Percentiles rank a stretch among this genome's conserved stretches.
Conservation (phyloP, 2,113 vertebrate genomes). For the Gopherus flavomarginatus region DNA sequence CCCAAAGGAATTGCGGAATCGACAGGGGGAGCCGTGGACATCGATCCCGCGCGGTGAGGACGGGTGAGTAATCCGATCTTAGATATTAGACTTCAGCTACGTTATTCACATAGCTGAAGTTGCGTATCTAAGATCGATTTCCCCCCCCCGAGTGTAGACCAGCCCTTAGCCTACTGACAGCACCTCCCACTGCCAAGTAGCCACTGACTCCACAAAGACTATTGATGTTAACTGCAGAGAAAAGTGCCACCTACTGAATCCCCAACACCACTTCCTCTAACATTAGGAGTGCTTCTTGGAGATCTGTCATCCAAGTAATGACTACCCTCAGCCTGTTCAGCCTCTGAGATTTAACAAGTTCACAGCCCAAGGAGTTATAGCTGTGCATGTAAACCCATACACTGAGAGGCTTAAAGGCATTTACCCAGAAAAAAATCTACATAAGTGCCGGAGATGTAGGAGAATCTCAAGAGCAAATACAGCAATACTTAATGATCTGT, state of each 20-base stretch:
- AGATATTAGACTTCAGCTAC: no score
- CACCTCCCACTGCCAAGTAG: not conserved
- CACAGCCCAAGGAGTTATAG: not conserved
- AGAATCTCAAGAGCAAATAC: not conserved
- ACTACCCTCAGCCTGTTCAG: not conserved
- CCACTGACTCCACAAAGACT: not conserved
- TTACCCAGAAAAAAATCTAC: not conserved
- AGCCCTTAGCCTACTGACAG: not conserved
- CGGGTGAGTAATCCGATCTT: no score
- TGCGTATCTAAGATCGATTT: no score
- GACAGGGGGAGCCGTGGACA: no score
- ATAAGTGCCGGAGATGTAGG: not conserved
- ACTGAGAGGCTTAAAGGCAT: not conserved
- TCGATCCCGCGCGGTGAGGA: no score
- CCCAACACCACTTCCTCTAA: not conserved
- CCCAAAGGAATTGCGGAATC: no score
- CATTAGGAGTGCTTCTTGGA: not conserved
- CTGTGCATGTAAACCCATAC: not conserved
- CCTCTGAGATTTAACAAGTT: not conserved
- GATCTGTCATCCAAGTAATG: not conserved
- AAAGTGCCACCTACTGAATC: not conserved
- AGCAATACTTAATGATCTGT: not conserved
- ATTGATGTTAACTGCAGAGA: not conserved
- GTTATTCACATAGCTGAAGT: no score
- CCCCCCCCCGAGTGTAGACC: no score